Percentiles rank a stretch among this genome's conserved stretches.
Conservation (phyloP, 2,113 vertebrate species). For the Oriolus oriolus region DNA sequence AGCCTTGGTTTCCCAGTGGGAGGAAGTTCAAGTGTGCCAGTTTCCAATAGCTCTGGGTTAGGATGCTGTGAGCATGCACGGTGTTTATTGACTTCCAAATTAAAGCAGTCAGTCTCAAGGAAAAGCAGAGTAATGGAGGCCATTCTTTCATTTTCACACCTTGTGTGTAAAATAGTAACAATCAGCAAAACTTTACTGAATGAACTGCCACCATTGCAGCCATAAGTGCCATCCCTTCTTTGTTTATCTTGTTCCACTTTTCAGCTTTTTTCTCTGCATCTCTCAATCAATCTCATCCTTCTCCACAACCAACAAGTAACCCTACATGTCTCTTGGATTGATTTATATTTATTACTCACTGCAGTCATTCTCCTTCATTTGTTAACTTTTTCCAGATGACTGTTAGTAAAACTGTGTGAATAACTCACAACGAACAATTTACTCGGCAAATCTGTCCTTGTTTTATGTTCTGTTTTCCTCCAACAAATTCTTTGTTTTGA, state of each 20-base stretch:
- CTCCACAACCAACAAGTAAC: not conserved
- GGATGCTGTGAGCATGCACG: constrained; percentile 37
- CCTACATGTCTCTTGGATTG: not conserved
- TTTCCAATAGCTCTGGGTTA: constrained; percentile 36
- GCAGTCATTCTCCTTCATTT: not conserved
- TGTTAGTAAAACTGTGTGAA: not conserved
- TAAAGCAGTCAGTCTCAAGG: constrained; percentile 43
- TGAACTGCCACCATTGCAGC: not conserved
- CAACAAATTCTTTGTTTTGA: not conserved
- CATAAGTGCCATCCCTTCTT: not conserved
- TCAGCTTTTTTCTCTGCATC: not conserved
- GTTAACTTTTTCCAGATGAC: constrained; percentile 37
- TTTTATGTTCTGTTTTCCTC: not conserved
- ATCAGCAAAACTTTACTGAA: not conserved
- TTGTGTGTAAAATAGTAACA: not conserved
- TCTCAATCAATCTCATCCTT: not conserved
- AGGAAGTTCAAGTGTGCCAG: constrained; percentile 36
- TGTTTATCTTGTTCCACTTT: not conserved
- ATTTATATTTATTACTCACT: constrained; percentile 1
- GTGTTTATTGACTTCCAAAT: constrained; percentile 63
- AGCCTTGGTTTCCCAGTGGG: not conserved
- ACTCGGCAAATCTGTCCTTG: not conserved
- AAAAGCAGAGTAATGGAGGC: not conserved
- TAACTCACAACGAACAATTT: not conserved
- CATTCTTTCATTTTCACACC: not conserved